Evolutionary conservation across 1,140 invertebrate species (phyloP).

Genomic region (Rhynchophorus ferrugineus): DNA sequence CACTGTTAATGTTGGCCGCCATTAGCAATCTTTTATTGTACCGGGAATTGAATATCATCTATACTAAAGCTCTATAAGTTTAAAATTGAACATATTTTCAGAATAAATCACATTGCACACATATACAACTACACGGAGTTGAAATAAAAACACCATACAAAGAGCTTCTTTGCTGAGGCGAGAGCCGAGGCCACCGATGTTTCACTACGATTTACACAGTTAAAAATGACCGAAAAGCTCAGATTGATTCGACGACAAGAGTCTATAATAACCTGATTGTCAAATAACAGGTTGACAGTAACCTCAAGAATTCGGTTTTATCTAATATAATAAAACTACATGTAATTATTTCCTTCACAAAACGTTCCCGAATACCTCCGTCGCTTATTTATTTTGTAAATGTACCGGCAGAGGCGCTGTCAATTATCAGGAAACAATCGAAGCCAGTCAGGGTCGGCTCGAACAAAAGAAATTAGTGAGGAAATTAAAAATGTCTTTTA

Average conservation of each 20-base stretch:
- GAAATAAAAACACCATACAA: neutral
- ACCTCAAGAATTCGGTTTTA: neutral
- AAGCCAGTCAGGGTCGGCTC: neutral
- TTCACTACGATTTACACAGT: neutral
- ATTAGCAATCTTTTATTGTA: neutral
- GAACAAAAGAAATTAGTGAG: too few relatives aligned
- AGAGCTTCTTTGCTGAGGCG: neutral
- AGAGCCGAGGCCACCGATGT: neutral
- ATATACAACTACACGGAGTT: neutral
- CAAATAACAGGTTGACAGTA: neutral
- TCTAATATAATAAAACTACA: neutral
- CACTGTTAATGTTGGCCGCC: neutral
- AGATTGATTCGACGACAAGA: neutral
- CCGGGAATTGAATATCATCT: neutral
- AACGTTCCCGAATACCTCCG: neutral
- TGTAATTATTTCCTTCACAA: neutral
- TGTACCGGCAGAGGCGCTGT: constrained; percentile 3
- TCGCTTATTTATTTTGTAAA: neutral
- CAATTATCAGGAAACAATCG: neutral
- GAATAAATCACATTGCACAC: neutral
- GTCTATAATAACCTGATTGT: neutral
- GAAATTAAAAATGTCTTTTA: too few relatives aligned
- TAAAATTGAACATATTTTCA: neutral
- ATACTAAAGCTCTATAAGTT: neutral
- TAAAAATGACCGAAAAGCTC: neutral